A percentile compares a stretch with the other conserved stretches of the same genome.
Evolutionary conservation across 1,140 invertebrate genomes (phyloP).

Genomic region (Caerostris extrusa): DNA sequence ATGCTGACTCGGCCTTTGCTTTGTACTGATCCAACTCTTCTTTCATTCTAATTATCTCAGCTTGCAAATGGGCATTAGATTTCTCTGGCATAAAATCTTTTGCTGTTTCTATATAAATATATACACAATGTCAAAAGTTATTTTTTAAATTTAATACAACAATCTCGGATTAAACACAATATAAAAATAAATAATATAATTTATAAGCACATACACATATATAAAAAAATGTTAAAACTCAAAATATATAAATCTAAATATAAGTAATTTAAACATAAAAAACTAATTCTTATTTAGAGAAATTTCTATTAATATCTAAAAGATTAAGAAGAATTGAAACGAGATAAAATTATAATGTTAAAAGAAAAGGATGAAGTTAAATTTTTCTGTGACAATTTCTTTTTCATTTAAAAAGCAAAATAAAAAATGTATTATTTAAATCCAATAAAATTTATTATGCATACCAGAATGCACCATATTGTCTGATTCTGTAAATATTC

Average conservation of each 20-base stretch:
- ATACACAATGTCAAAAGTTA: not conserved
- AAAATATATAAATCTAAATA: no score
- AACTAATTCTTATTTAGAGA: no score
- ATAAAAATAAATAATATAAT: not conserved
- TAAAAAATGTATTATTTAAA: not conserved
- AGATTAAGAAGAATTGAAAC: not conserved
- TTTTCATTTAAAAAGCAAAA: not conserved
- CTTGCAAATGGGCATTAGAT: conserved; percentile 79
- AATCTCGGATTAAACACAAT: not conserved
- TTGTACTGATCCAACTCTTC: conserved; percentile 83
- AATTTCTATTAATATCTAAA: no score
- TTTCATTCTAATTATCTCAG: conserved; percentile 81
- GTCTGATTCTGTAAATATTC: not conserved
- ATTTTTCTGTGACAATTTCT: not conserved
- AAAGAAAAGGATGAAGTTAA: not conserved
- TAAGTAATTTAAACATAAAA: no score
- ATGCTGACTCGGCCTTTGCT: conserved; percentile 81
- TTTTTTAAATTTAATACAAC: not conserved
- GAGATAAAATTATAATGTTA: not conserved
- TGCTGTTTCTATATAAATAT: not conserved
- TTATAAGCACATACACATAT: no score
- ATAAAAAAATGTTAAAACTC: no score
- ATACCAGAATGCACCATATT: not conserved
- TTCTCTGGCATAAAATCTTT: conserved; percentile 52
- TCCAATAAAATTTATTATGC: not conserved